Percentiles rank a stretch among this genome's conserved stretches.
phyloP scores from a whole-genome alignment of 1,140 invertebrate genomes.

The Pseudoatta argentina region DNA sequence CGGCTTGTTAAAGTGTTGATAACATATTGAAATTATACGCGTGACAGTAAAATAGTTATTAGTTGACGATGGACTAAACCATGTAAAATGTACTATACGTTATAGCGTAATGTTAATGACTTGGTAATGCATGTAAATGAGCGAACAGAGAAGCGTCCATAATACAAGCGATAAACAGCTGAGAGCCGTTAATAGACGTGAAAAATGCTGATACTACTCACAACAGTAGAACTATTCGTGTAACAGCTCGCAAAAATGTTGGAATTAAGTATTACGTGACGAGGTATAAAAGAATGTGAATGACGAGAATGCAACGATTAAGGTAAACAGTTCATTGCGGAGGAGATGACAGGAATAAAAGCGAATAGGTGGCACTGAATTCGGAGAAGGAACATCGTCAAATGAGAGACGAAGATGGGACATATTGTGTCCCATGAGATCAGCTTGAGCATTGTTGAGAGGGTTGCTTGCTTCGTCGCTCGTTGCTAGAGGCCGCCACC shows the following conservation, averaged over 20 bases:
- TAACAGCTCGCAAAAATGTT: constrained; percentile 8
- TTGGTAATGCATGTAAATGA: constrained; percentile 25
- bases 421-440: constrained; percentile 78
- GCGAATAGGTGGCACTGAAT: background rate
- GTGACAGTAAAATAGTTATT: constrained; percentile 12
- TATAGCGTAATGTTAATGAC: constrained; percentile 17
- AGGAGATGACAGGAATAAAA: constrained; percentile 44
- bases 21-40: background rate
- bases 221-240: background rate
- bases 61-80: background rate
- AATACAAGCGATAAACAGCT: constrained; percentile 7
- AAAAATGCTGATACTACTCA: constrained; percentile 14
- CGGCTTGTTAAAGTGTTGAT: background rate
- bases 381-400: background rate
- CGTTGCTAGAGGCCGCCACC: constrained; percentile 78
- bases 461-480: constrained; percentile 82
- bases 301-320: constrained; percentile 38
- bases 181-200: constrained; percentile 14
- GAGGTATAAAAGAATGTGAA: constrained; percentile 21
- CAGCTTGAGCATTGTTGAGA: constrained; percentile 79
- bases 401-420: constrained; percentile 36
- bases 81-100: background rate
- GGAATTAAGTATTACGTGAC: constrained; percentile 33
- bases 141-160: background rate
- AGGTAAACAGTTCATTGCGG: constrained; percentile 42